Evolutionary conservation across 2,888 invertebrate species (phyloP).

Genomic region (Acrobasis consociella): DNA sequence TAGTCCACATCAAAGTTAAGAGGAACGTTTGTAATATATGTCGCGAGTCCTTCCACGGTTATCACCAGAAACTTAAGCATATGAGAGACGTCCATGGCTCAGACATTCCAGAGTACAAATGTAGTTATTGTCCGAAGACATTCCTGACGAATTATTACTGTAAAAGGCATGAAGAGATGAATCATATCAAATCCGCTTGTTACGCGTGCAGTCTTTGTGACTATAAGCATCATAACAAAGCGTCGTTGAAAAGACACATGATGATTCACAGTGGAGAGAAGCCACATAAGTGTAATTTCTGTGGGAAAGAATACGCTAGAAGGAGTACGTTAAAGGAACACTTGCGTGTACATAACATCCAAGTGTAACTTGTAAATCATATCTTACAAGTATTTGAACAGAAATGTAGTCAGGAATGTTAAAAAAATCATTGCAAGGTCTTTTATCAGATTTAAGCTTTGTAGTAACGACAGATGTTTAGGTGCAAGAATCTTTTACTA

Average conservation of each 20-base stretch:
- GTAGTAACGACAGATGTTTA: too few relatives aligned
- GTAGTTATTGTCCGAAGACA: slow-evolving; percentile 35
- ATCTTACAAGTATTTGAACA: slow-evolving; percentile 37
- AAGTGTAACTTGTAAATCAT: slow-evolving; percentile 38
- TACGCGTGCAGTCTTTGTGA: slow-evolving; percentile 23
- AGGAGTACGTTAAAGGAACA: slow-evolving; percentile 55
- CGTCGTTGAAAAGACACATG: slow-evolving; percentile 22
- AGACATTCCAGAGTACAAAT: slow-evolving; percentile 37
- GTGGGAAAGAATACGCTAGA: slow-evolving; percentile 51
- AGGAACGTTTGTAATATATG: slow-evolving; percentile 3
- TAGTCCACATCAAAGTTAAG: neutral
- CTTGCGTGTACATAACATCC: slow-evolving; percentile 49
- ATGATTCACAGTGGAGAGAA: slow-evolving; percentile 38
- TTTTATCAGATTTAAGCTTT: too few relatives aligned
- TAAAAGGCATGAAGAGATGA: slow-evolving; percentile 24
- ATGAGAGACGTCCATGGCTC: slow-evolving; percentile 40
- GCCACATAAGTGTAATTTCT: slow-evolving; percentile 61
- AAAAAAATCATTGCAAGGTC: too few relatives aligned
- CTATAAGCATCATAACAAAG: slow-evolving; percentile 25
- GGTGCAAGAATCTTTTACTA: too few relatives aligned
- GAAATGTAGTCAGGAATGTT: slow-evolving; percentile 31
- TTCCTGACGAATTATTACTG: slow-evolving; percentile 25
- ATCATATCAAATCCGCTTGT: slow-evolving; percentile 23
- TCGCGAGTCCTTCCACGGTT: slow-evolving; percentile 24
- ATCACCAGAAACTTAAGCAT: slow-evolving; percentile 44